Conservation (phyloP, 2,888 invertebrate genomes). For the Eilema caniola region DNA sequence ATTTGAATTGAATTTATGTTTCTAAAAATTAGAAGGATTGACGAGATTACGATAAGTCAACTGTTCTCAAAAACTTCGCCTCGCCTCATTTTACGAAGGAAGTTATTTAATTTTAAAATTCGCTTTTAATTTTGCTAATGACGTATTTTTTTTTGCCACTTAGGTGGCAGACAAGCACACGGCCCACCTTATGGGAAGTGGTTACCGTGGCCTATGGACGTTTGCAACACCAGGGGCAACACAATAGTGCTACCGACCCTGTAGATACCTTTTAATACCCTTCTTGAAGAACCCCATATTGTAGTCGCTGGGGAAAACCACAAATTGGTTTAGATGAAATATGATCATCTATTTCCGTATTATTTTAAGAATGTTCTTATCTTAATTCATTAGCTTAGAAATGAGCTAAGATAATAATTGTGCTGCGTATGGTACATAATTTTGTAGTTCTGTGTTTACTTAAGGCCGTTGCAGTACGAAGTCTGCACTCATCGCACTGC, state of each 20-base stretch:
- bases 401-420: not conserved
- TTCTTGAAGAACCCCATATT: no score
- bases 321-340: not conserved
- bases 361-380: not conserved
- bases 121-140: not conserved
- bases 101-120: not conserved
- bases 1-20: slow-evolving; percentile 1
- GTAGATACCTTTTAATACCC: no score
- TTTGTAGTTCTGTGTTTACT: no score
- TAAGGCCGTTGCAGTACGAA: no score
- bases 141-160: no score
- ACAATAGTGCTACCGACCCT: no score
- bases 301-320: no score
- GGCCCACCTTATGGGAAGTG: no score
- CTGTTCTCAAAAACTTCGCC: not conserved
- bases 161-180: no score
- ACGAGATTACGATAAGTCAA: not conserved
- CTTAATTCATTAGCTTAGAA: not conserved
- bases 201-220: no score
- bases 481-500: no score
- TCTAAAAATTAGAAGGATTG: not conserved
- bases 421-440: not conserved
- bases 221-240: no score
- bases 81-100: not conserved
- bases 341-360: not conserved